Evolutionary conservation across 2,797 vertebrate genomes (phyloP), one percentile per base, ranked within the genome.

Genomic region (Cossypha heuglini): DNA sequence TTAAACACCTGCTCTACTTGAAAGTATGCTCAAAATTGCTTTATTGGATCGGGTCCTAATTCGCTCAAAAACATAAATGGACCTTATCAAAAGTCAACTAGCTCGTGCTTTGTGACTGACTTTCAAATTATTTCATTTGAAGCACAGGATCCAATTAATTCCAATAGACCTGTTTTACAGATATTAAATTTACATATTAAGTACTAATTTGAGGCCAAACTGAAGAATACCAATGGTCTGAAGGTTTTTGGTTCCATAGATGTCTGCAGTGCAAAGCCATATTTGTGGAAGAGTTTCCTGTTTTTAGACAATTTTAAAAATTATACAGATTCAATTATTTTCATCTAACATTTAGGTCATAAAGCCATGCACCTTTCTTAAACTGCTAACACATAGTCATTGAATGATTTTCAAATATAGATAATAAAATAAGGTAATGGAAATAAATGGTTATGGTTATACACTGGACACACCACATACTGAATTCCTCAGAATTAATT

Each of bases 111-210:
- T 83, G 67, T 93, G 73, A 33, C 33, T 86, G 81, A 57, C 76
- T 94, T 95, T 94, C 73, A 91, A 71, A 42, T 76, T 90, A 81
- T 71, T 92, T 92, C 42, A 88, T 92, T 85, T 95, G 59, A 93
- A 88, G 72, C 35, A 67, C 42, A 68, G 22, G 37, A 94, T 92
- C 35, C 42, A 85, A 82, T 94, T 96, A 95, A 89, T 95, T 96
- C 59, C 3, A 0, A 71, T 52, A 42, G 21, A 92, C 6, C 42
- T 91, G 48, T 52, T 89, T 75, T 77, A 92, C 42, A 93, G 68
- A 89, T 87, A 96, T 66, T 86, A 88, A 61, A 82, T 86, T 95
- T 95, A 73, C 74, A 88, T 95, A 68, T 86, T 71, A 79, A 91
- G 46, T 33, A 76, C 16, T 63, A 93, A 94, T 81, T 49, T 78